Evolutionary conservation across 2,888 invertebrate genomes (phyloP).

Genomic region (Philereme vetulata): DNA sequence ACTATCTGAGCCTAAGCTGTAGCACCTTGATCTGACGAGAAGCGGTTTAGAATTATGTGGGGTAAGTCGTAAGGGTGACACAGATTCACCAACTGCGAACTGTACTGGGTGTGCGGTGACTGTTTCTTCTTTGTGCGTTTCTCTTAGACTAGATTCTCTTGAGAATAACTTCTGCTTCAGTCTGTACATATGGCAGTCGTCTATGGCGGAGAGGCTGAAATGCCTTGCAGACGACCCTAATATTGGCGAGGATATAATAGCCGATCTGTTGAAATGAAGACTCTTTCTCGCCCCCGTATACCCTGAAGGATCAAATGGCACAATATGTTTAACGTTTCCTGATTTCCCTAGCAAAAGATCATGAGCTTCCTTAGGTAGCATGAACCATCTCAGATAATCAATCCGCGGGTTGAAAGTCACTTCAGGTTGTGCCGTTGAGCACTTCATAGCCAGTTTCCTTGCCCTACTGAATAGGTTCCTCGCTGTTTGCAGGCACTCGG

Average conservation of each 20-base stretch:
- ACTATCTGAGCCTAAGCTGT: slow-evolving; percentile 85
- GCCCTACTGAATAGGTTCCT: slow-evolving; percentile 90
- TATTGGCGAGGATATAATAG: slow-evolving; percentile 74
- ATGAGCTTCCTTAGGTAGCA: slow-evolving; percentile 94
- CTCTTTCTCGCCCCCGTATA: slow-evolving; percentile 82
- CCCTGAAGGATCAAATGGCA: slow-evolving; percentile 88
- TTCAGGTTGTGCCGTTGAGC: slow-evolving; percentile 89
- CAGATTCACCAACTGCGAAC: slow-evolving; percentile 88
- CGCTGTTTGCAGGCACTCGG: slow-evolving; percentile 91
- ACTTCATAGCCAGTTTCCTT: slow-evolving; percentile 89
- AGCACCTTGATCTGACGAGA: slow-evolving; percentile 82
- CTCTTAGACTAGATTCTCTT: slow-evolving; percentile 74
- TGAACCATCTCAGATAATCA: slow-evolving; percentile 92
- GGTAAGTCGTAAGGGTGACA: slow-evolving; percentile 72
- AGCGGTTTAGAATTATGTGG: slow-evolving; percentile 57
- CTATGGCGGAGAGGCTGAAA: slow-evolving; percentile 87
- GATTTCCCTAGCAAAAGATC: slow-evolving; percentile 88
- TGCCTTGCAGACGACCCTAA: slow-evolving; percentile 85
- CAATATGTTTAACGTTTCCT: slow-evolving; percentile 89
- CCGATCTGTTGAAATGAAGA: slow-evolving; percentile 63
- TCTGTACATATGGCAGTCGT: slow-evolving; percentile 80
- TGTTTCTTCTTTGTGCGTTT: slow-evolving; percentile 68
- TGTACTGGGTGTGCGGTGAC: slow-evolving; percentile 78
- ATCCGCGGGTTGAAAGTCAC: slow-evolving; percentile 88
- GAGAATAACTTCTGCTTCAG: slow-evolving; percentile 72